phyloP scores from a whole-genome alignment of 2,113 vertebrate genomes.

The Montifringilla adamsi region DNA sequence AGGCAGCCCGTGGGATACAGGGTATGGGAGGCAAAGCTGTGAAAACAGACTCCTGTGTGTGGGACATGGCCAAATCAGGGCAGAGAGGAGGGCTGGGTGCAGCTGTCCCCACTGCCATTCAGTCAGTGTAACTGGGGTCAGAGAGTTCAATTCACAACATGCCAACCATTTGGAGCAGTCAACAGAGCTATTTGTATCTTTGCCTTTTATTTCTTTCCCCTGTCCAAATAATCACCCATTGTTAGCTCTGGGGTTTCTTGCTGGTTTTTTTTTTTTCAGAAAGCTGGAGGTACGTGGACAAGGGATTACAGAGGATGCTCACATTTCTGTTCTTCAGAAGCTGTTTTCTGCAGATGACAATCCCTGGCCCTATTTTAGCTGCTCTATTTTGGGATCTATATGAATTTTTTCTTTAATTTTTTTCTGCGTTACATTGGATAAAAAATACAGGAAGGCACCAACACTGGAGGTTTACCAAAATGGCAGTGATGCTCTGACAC shows the following conservation, averaged over 20 bases:
- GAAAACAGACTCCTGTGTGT: background rate
- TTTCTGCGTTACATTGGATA: background rate
- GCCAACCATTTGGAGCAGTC: conserved; percentile 40
- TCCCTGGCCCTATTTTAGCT: background rate
- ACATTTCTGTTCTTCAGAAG: background rate
- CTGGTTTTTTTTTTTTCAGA: background rate
- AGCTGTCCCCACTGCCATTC: conserved; percentile 1
- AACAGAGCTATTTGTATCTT: conserved; percentile 25
- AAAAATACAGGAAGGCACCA: background rate
- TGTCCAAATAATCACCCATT: background rate
- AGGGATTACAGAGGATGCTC: background rate
- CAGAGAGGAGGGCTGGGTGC: background rate
- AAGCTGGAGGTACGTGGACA: background rate
- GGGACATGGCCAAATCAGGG: fast-evolving
- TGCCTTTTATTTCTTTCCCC: background rate
- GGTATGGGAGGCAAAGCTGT: background rate
- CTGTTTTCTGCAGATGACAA: background rate
- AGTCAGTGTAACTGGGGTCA: conserved; percentile 33
- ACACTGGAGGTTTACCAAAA: background rate
- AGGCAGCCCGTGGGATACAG: fast-evolving
- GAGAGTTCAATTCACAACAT: conserved; percentile 48
- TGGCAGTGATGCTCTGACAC: background rate
- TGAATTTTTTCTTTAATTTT: background rate
- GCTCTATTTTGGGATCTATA: background rate
- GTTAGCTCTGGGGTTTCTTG: background rate